Base-by-base conservation (phyloP, 2,888 invertebrate species). In the Trachelus tabidus region DNA sequence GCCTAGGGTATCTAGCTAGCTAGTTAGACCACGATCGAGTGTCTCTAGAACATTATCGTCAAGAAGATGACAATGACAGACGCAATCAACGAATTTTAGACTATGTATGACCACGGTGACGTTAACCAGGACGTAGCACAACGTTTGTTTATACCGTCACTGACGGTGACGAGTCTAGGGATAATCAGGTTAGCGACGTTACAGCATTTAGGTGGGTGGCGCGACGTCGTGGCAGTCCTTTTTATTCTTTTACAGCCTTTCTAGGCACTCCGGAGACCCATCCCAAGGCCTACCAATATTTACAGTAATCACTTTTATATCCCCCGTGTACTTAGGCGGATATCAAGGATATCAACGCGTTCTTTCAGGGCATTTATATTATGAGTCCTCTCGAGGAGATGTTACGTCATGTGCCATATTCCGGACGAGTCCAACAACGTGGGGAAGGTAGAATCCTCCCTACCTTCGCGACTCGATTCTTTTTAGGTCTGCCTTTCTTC, bases 181-280 rank as follows among this genome's bases (percentile, higher is more conserved):
- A 56, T 56, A 23, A 56, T 56, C 56, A 78, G 78, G 86, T 85
- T 85, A 87, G 85, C 83, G 88, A 83, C 85, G 90, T 90, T 91
- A 83, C 91, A 91, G 91, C 88, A 87, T 88, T 88, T 88, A 88
- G 87, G 85, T 88, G 87, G 87, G 85, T 86, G 86, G 85, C 81
- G 83, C 84, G 87, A 83, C 81, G 85, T 86, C 81, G 80, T 84
- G 82, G 82, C 83, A 81, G 81, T 80, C 77, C 78, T 76, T 83
- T 86, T 88, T 88, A 56, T 56, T 88, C 82, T 89, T 90, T 91
- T 90, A 85, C 90, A 91, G 90, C 90, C 88, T 88, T 88, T 85
- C 86, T 90, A 91, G 91, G 91, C 89, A 86, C 90, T 88, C 86
- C 87, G 86, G 87, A 88, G 90, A 89, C 88, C 88, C 88, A 86